A percentile compares a stretch with the other conserved stretches of the same genome.
These are phyloP conservation scores for Atlantisia rogersi DNA, from an alignment of 2,113 vertebrate species.

Conservation along the genomic window DNA sequence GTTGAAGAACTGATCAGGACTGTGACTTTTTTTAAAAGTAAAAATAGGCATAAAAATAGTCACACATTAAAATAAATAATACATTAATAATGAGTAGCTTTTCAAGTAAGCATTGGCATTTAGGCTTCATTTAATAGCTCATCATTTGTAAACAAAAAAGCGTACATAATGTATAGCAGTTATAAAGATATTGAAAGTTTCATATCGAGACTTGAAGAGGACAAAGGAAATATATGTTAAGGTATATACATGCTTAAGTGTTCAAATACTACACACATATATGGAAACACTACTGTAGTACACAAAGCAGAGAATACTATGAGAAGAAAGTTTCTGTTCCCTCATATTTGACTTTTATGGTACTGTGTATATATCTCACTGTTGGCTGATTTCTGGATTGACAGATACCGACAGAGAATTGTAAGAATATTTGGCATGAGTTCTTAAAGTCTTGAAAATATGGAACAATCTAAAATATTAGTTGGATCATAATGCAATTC, in stretches of 20 bases:
- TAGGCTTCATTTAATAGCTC: not conserved
- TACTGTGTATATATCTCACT: not conserved
- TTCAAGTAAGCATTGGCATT: not conserved
- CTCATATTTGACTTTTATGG: not conserved
- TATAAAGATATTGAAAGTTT: not conserved
- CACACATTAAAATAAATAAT: not conserved
- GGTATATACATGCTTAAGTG: not conserved
- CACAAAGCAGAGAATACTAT: not conserved
- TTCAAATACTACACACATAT: not conserved
- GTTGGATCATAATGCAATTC: not conserved
- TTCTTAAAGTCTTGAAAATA: not conserved
- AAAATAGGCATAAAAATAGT: not conserved
- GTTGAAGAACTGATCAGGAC: not conserved
- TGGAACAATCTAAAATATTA: not conserved
- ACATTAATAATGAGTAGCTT: not conserved
- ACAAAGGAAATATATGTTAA: not conserved
- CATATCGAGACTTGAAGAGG: not conserved
- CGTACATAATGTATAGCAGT: not conserved
- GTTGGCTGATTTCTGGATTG: not conserved
- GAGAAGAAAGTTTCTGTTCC: not conserved
- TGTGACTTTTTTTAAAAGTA: not conserved
- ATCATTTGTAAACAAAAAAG: not conserved
- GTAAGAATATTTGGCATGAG: not conserved
- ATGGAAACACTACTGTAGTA: not conserved
- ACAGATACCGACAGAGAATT: not conserved